phyloP scores from a whole-genome alignment of 2,797 vertebrate genomes.

The Crocodylus rhombifer region DNA sequence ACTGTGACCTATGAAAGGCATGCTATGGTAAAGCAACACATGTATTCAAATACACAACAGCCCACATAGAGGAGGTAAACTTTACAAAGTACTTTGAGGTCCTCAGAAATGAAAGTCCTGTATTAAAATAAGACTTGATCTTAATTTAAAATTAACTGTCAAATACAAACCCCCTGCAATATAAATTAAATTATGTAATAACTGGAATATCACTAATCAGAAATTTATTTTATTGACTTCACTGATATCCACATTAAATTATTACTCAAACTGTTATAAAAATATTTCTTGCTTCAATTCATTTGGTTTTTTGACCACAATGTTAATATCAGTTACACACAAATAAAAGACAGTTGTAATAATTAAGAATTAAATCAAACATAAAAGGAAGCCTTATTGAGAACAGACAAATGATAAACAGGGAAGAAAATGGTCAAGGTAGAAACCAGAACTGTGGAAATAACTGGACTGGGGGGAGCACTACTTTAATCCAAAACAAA shows the following conservation, averaged over 20 bases:
- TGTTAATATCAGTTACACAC: neutral
- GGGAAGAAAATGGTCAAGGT: neutral
- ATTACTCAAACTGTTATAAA: neutral
- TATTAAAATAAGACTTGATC: neutral
- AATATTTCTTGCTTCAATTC: neutral
- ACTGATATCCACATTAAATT: neutral
- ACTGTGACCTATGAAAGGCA: neutral
- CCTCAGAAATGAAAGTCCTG: neutral
- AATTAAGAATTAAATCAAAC: neutral
- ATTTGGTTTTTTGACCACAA: neutral
- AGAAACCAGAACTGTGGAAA: too few relatives aligned
- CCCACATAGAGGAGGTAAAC: neutral
- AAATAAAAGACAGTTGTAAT: neutral
- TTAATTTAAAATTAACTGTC: neutral
- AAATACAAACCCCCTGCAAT: neutral
- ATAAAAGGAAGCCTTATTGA: neutral
- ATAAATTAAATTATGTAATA: neutral
- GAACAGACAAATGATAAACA: accelerated
- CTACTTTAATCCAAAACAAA: too few relatives aligned
- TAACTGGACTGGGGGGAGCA: too few relatives aligned
- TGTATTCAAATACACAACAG: neutral
- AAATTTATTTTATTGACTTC: neutral
- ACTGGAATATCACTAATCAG: neutral
- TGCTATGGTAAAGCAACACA: neutral
- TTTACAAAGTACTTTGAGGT: neutral